Conservation (phyloP, 1,140 invertebrate species). For the Homarus americanus region DNA sequence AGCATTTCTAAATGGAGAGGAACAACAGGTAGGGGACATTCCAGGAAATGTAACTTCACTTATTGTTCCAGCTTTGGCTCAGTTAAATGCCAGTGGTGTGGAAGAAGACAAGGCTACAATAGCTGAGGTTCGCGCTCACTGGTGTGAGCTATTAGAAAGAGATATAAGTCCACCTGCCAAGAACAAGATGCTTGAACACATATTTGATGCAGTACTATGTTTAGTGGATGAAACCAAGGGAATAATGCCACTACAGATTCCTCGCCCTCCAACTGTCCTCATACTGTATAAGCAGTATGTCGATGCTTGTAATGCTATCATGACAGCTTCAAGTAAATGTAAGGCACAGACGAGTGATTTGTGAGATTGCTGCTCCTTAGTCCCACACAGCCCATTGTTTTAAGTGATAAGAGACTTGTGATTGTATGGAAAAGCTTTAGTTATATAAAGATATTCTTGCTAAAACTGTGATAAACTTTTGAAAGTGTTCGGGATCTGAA, state of each 20-base stretch:
- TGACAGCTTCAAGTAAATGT: slow-evolving; percentile 35
- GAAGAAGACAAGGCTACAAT: slow-evolving; percentile 53
- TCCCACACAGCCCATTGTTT: slow-evolving; percentile 3
- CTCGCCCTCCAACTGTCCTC: slow-evolving; percentile 42
- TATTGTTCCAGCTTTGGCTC: slow-evolving; percentile 42
- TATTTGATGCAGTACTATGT: slow-evolving; percentile 33
- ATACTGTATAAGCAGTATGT: slow-evolving; percentile 51
- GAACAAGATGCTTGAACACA: slow-evolving; percentile 50
- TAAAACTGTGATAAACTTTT: slow-evolving; percentile 11
- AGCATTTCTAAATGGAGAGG: slow-evolving; percentile 51
- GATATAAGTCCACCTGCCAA: slow-evolving; percentile 16
- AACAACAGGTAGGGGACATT: slow-evolving; percentile 50
- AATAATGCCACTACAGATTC: slow-evolving; percentile 33
- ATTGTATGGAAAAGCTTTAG: slow-evolving; percentile 13
- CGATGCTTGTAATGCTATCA: slow-evolving; percentile 43
- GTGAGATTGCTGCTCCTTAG: slow-evolving; percentile 37
- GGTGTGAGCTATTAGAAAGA: slow-evolving; percentile 42
- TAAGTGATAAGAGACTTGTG: background rate
- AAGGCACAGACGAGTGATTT: slow-evolving; percentile 65
- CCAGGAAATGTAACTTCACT: slow-evolving; percentile 32
- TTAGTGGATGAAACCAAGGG: slow-evolving; percentile 17
- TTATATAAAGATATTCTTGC: background rate
- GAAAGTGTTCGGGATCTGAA: slow-evolving; percentile 3
- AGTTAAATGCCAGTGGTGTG: slow-evolving; percentile 3
- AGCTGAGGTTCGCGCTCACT: slow-evolving; percentile 30